Evolutionary conservation across 1,140 invertebrate species (phyloP).

Genomic region (Diuraphis noxia): DNA sequence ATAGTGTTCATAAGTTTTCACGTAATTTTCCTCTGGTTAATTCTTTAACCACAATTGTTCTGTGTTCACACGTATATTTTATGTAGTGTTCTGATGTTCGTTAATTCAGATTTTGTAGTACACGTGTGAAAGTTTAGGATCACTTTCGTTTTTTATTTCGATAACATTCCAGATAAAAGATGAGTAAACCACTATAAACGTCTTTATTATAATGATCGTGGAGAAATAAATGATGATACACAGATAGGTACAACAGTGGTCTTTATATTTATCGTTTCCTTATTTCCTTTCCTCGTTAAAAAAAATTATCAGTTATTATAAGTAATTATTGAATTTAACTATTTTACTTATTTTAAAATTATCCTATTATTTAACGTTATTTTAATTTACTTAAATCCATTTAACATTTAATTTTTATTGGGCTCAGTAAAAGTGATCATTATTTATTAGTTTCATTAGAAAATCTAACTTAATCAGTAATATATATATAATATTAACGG

Average conservation of each 20-base stretch:
- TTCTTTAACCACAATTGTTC: background rate
- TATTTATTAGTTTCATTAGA: too few relatives aligned
- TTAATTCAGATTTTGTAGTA: background rate
- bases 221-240: background rate
- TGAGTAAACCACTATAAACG: background rate
- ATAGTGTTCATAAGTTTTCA: background rate
- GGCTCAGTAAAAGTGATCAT: too few relatives aligned
- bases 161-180: background rate
- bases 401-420: background rate
- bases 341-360: background rate
- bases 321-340: background rate
- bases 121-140: background rate
- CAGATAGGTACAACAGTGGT: background rate
- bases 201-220: background rate
- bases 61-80: background rate
- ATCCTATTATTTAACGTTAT: background rate
- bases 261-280: background rate
- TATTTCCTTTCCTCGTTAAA: background rate
- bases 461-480: background rate
- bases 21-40: background rate
- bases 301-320: background rate
- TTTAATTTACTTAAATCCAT: background rate
- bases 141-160: background rate
- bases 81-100: background rate
- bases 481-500: background rate